Base-by-base conservation (phyloP, 2,888 invertebrate species). In the Andrena marginata region DNA sequence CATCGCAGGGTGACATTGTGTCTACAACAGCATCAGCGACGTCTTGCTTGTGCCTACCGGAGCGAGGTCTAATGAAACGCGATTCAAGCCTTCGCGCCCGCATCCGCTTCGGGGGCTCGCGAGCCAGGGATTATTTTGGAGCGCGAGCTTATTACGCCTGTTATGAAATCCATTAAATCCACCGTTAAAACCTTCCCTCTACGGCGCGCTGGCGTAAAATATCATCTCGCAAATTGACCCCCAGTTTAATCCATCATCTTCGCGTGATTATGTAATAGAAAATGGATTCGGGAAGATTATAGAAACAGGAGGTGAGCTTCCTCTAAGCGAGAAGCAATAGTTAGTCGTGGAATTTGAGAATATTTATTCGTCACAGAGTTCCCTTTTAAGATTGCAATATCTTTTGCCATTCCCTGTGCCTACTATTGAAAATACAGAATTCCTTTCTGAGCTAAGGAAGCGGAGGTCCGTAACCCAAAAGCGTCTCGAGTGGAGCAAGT, bases 341-440 rank as follows among this genome's bases (percentile, higher is more conserved):
- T 64, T 64, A 35, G 23, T n/a, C 42, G 65, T 48, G 60, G 63
- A 68, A 56, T 68, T 68, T 54, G 2, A 20, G 78, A 69, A 31
- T 42, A 56, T 70, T 63, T 26, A 23, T 72, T 72, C 63, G 56
- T 68, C 77, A 42, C 20, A n/a, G n/a, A 48, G 56, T 33, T 29
- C 56, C 16, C 20, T 42, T 54, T 26, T 64, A 5, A 68, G 56
- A 54, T 68, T 77, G 60, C 75, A 64, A 13, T 31, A 56, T 73
- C 56, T 65, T 29, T 76, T 62, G 77, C 65, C 35, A 51, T 65
- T 76, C 13, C 26, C 76, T 13, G 76, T 76, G 64, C 35, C 71
- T 5, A 42, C 0, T 42, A 4, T 16, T 42, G 42, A 16, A 42
- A 42, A 16, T 13, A 16, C 4, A 4, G 42, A 42, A 42, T 42